A percentile compares a stretch with the other conserved stretches of the same genome.
phyloP scores from a whole-genome alignment of 2,113 vertebrate genomes.

The Gorsachius goisagi region DNA sequence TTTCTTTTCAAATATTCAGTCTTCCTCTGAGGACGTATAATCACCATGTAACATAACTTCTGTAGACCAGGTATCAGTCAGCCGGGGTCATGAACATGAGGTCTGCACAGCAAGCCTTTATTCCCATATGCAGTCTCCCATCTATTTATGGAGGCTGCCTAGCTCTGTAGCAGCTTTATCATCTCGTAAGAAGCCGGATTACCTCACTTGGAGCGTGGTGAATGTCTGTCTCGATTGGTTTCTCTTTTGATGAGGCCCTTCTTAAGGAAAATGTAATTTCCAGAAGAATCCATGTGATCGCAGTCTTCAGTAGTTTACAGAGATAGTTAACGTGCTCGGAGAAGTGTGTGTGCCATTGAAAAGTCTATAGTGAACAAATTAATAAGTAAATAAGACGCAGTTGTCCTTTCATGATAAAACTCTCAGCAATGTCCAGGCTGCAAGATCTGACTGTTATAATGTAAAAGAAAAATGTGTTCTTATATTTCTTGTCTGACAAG shows the following conservation, averaged over 20 bases:
- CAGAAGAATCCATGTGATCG: neutral
- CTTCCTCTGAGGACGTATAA: neutral
- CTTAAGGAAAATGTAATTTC: neutral
- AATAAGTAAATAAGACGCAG: neutral
- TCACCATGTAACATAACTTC: neutral
- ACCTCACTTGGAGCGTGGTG: neutral
- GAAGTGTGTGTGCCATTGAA: neutral
- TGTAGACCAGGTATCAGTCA: neutral
- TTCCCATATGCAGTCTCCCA: neutral
- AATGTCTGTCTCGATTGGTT: neutral
- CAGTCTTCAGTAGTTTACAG: neutral
- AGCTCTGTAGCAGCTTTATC: neutral
- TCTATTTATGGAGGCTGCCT: neutral
- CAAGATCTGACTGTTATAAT: neutral
- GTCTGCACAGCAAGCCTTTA: neutral
- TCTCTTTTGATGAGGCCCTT: neutral
- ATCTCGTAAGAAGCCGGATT: neutral
- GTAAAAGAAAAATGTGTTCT: neutral
- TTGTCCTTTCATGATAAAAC: neutral
- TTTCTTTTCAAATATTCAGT: neutral
- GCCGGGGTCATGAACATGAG: neutral
- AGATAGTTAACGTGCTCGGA: neutral
- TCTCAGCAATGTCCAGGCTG: neutral
- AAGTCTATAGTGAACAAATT: neutral
- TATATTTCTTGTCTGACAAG: neutral